A percentile compares a stretch with the other conserved stretches of the same genome.
phyloP scores from a whole-genome alignment of 2,797 vertebrate genomes.

The Hippoglossus hippoglossus region DNA sequence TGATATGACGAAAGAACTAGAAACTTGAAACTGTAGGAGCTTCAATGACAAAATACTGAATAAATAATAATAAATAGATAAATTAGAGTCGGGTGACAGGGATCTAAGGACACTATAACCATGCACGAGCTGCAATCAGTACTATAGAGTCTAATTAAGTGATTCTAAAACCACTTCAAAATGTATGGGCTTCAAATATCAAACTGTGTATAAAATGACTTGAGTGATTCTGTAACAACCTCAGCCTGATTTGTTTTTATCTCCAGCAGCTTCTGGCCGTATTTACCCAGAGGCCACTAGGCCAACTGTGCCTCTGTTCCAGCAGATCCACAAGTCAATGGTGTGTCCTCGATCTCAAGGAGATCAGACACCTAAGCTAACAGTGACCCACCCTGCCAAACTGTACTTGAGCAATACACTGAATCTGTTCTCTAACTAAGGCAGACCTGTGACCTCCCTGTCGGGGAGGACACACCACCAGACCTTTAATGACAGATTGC shows the following conservation, averaged over 20 bases:
- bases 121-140: neutral
- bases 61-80: constrained; percentile 1
- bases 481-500: constrained; percentile 1
- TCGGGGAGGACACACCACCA: neutral
- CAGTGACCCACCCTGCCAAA: constrained; percentile 7
- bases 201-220: neutral
- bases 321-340: constrained; percentile 17
- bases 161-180: neutral
- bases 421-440: neutral
- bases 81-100: neutral
- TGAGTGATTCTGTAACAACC: constrained; percentile 8
- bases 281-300: constrained; percentile 35
- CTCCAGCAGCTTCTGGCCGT: constrained; percentile 26
- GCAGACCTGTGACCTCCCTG: constrained; percentile 24
- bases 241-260: constrained; percentile 36
- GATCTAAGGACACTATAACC: constrained; percentile 3
- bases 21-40: too few relatives aligned
- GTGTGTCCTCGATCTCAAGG: constrained; percentile 31
- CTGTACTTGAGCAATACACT: constrained; percentile 23
- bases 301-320: constrained; percentile 29
- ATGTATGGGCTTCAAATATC: neutral
- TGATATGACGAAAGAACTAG: too few relatives aligned
- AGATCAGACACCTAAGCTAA: constrained; percentile 11
- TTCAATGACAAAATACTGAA: neutral
- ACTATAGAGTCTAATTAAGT: neutral